Conservation (phyloP, 2,888 invertebrate species). For the Hololepta plana region DNA sequence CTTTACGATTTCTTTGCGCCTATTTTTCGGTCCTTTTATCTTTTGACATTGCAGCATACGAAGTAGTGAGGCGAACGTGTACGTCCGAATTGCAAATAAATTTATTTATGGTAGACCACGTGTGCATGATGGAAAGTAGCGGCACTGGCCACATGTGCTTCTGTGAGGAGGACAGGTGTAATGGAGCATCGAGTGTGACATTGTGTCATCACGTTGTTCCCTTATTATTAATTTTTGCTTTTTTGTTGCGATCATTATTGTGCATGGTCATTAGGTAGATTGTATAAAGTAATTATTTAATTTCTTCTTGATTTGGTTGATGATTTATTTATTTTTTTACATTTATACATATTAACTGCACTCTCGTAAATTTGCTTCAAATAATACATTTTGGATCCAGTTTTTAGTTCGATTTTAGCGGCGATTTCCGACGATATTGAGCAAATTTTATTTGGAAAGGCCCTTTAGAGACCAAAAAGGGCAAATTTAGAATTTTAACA, state of each 20-base stretch:
- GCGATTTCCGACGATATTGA: too few species aligned
- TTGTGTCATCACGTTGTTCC: too few species aligned
- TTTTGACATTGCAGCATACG: conserved; percentile 51
- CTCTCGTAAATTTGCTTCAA: too few species aligned
- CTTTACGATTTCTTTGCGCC: background rate
- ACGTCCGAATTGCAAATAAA: conserved; percentile 89
- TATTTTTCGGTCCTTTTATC: conserved; percentile 3
- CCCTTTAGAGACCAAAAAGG: too few species aligned
- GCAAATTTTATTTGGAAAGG: too few species aligned
- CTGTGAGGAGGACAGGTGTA: conserved; percentile 96
- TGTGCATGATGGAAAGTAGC: conserved; percentile 98
- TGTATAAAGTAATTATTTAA: too few species aligned
- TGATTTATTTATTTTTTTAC: too few species aligned
- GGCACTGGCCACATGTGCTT: conserved; percentile 97
- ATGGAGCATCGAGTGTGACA: conserved; percentile 37
- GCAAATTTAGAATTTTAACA: too few species aligned
- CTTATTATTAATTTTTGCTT: conserved; percentile 7
- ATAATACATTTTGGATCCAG: too few species aligned
- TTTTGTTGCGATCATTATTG: conserved; percentile 11
- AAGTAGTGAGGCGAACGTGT: conserved; percentile 81
- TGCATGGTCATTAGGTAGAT: conserved; percentile 9
- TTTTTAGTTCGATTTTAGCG: too few species aligned
- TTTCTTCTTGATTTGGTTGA: too few species aligned
- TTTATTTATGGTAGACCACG: conserved; percentile 94
- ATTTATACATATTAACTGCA: too few species aligned